Conservation (phyloP, 2,888 invertebrate genomes). For the Zonitis immaculata region DNA sequence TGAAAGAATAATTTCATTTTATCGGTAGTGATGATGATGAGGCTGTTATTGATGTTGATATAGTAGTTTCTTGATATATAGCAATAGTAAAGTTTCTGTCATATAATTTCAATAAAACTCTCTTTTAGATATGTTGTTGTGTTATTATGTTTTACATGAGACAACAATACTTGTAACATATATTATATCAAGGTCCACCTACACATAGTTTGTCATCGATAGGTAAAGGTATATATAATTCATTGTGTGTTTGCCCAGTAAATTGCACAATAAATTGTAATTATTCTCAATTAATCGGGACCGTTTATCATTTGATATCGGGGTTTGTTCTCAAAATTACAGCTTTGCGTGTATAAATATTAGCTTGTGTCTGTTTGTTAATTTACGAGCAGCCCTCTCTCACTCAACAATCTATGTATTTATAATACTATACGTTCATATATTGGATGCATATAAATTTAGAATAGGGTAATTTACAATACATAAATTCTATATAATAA, state of each 20-base stretch:
- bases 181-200: not conserved
- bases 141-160: no score
- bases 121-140: not conserved
- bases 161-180: no score
- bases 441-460: not conserved
- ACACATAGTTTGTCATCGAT: constrained; percentile 1
- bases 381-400: constrained; percentile 14
- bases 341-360: constrained; percentile 21
- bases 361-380: constrained; percentile 17
- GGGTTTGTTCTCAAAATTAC: constrained; percentile 20
- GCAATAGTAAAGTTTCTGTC: not conserved
- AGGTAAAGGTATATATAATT: constrained; percentile 4
- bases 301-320: constrained; percentile 17
- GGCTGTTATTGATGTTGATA: not conserved
- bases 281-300: constrained; percentile 19
- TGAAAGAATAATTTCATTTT: not conserved
- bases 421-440: no score
- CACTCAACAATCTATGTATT: not conserved
- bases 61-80: not conserved
- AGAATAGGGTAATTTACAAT: not conserved
- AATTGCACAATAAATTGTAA: constrained; percentile 17
- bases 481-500: not conserved
- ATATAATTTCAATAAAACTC: not conserved
- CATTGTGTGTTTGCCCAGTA: constrained; percentile 7
- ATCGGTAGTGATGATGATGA: not conserved